Conservation (phyloP, 2,888 invertebrate genomes). For the Cosmia pyralina region DNA sequence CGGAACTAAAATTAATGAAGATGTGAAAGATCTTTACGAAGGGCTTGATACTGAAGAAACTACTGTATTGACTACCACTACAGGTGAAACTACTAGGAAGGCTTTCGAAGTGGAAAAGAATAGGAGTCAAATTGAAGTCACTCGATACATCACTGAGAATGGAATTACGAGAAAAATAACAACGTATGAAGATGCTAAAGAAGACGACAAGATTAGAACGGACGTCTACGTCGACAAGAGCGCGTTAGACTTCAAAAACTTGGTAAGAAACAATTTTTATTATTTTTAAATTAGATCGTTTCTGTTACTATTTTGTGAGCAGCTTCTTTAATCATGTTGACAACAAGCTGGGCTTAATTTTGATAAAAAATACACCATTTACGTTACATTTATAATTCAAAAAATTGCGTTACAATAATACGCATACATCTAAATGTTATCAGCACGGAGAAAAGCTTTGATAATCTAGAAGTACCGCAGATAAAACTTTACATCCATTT, state of each 20-base stretch:
- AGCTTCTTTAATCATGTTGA: background rate
- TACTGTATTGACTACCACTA: conserved; percentile 79
- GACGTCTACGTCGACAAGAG: conserved; percentile 89
- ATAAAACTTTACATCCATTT: conserved; percentile 64
- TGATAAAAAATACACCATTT: background rate
- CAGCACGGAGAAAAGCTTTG: conserved; percentile 16
- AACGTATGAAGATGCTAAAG: conserved; percentile 88
- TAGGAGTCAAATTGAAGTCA: conserved; percentile 88
- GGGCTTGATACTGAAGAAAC: conserved; percentile 85
- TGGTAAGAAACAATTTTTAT: conserved; percentile 77
- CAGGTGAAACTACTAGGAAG: conserved; percentile 83
- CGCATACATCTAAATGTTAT: conserved; percentile 9
- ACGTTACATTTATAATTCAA: background rate
- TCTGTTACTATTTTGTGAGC: background rate
- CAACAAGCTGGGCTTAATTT: background rate
- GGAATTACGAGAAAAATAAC: conserved; percentile 87
- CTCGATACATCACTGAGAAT: conserved; percentile 86
- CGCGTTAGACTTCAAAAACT: conserved; percentile 88
- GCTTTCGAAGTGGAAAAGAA: conserved; percentile 87
- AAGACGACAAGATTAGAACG: conserved; percentile 87
- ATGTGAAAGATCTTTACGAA: conserved; percentile 90
- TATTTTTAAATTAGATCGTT: conserved; percentile 2
- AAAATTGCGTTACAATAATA: background rate
- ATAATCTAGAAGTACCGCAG: conserved; percentile 14
- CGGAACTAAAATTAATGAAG: conserved; percentile 90